Percentiles rank a stretch among this genome's conserved stretches.
Conservation (phyloP, 1,140 invertebrate genomes). For the Steinernema feltiae region DNA sequence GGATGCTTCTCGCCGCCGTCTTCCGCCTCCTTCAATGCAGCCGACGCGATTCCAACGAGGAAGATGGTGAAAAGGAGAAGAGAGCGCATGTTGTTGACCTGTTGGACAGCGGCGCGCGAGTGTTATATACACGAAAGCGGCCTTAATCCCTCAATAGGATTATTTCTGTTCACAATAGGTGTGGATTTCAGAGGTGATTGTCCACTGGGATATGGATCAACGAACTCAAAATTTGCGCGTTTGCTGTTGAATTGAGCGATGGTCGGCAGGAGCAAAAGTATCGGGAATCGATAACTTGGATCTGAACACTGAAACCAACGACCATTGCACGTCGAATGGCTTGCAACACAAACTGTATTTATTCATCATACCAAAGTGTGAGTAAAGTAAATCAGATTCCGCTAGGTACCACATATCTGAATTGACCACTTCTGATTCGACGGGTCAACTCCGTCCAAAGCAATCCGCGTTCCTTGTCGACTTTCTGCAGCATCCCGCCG, state of each 20-base stretch:
- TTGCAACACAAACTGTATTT: no score
- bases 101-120: neutral
- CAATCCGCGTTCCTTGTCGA: slow-evolving; percentile 44
- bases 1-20: neutral
- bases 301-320: no score
- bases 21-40: neutral
- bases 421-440: slow-evolving; percentile 43
- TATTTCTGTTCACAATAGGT: neutral
- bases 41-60: neutral
- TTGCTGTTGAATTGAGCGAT: no score
- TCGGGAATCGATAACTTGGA: no score
- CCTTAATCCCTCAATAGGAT: neutral
- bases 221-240: no score
- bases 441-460: slow-evolving; percentile 51
- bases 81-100: neutral
- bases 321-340: no score
- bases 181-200: neutral
- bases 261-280: no score
- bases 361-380: no score
- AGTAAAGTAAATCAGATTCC: no score
- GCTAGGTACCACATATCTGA: slow-evolving; percentile 30
- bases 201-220: neutral
- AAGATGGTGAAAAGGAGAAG: neutral
- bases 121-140: neutral
- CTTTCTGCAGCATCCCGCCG: slow-evolving; percentile 49